These are phyloP conservation scores for Orthosia incerta DNA, from an alignment of 2,888 invertebrate genomes.

Conservation along the genomic window DNA sequence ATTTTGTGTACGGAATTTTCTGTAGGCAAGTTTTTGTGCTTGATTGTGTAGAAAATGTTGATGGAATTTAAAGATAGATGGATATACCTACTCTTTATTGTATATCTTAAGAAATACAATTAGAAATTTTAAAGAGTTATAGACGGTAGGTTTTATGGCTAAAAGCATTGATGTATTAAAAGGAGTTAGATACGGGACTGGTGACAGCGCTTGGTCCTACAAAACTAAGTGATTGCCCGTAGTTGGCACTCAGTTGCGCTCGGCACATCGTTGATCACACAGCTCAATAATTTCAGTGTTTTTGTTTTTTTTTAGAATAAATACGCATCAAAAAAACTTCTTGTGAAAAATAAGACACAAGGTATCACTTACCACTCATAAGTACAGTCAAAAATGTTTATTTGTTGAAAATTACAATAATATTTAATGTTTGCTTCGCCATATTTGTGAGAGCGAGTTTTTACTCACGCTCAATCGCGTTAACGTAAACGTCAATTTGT, in stretches of 20 bases:
- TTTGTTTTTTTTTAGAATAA: neutral
- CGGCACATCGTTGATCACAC: neutral
- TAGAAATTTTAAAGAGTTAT: no score
- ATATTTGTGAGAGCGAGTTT: no score
- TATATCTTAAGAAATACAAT: no score
- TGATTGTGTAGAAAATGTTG: neutral
- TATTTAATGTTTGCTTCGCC: no score
- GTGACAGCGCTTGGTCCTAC: neutral
- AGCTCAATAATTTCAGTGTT: neutral
- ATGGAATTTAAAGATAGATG: neutral
- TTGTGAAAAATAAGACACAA: neutral
- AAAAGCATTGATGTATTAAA: no score
- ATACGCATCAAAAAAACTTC: neutral
- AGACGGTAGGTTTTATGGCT: no score
- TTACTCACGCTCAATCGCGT: no score
- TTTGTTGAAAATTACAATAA: no score
- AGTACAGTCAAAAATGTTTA: no score
- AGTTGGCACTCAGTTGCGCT: neutral
- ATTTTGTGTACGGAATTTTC: slow-evolving; percentile 22
- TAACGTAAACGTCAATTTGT: no score
- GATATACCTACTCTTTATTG: no score
- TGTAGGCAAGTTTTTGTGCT: neutral
- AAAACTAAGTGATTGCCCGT: neutral
- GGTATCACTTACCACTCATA: no score
- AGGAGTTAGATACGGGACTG: neutral